These are phyloP conservation scores for Zele albiditarsus DNA, from an alignment of 2,888 invertebrate species.

Conservation along the genomic window DNA sequence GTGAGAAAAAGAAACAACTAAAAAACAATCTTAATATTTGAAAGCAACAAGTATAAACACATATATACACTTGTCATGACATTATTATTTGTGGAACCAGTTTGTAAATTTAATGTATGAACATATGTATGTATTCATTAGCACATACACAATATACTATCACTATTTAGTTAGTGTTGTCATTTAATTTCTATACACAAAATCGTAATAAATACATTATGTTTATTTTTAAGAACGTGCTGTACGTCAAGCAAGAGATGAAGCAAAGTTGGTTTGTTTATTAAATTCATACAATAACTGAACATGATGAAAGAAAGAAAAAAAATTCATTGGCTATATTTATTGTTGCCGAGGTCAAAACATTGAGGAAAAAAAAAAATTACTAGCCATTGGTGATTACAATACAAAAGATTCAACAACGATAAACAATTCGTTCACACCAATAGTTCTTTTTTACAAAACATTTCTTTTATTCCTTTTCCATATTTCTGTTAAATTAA, in stretches of 20 bases:
- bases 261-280: background rate
- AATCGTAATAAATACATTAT: background rate
- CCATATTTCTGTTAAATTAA: background rate
- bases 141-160: background rate
- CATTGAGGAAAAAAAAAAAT: background rate
- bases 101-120: background rate
- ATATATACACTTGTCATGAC: background rate
- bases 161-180: too few relatives aligned
- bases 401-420: background rate
- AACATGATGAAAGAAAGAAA: background rate
- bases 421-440: background rate
- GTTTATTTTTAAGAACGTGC: background rate
- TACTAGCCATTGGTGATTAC: background rate
- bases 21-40: background rate
- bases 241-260: background rate
- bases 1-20: slow-evolving; percentile 5
- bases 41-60: background rate
- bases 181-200: too few relatives aligned
- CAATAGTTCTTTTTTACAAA: background rate
- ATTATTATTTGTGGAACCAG: slow-evolving; percentile 37
- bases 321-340: background rate
- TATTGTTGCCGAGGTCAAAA: background rate
- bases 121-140: background rate
- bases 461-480: background rate
- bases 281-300: background rate